Evolutionary conservation across 2,888 invertebrate genomes (phyloP).

Genomic region (Reticulitermes lucifugus): DNA sequence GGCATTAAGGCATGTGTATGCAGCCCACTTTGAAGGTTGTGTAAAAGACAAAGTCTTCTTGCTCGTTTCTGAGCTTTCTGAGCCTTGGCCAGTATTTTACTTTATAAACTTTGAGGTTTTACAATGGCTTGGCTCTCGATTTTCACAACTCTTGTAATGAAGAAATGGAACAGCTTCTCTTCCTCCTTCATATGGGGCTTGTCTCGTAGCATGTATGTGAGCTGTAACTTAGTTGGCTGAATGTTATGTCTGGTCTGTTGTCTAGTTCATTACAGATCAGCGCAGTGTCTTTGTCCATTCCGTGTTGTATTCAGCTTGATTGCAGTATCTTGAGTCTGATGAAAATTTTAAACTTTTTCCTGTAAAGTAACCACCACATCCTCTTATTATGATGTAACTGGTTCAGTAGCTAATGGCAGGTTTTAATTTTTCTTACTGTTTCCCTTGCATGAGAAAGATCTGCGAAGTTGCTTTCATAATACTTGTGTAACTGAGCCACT

Average conservation of each 20-base stretch:
- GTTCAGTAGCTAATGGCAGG: neutral
- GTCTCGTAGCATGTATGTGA: constrained; percentile 8
- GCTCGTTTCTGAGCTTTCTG: constrained; percentile 21
- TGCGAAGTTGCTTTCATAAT: neutral
- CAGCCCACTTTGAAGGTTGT: constrained; percentile 31
- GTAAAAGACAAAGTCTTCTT: constrained; percentile 25
- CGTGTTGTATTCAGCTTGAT: neutral
- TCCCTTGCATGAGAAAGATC: neutral
- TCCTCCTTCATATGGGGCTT: constrained; percentile 33
- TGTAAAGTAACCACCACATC: neutral
- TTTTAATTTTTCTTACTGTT: neutral
- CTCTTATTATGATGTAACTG: neutral
- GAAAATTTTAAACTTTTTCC: no score
- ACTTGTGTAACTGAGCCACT: no score
- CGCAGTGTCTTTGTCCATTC: neutral
- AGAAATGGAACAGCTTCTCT: constrained; percentile 1
- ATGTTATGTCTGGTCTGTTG: neutral
- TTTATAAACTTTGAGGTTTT: neutral
- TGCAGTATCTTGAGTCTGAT: no score
- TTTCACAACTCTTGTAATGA: neutral
- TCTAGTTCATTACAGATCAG: neutral
- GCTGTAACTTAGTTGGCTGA: neutral
- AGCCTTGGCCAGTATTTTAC: neutral
- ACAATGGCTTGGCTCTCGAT: neutral
- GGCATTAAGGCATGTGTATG: constrained; percentile 19